Percentiles rank a stretch among this genome's conserved stretches.
Evolutionary conservation across 2,113 vertebrate genomes (phyloP).

Genomic region (Myotis yumanensis): DNA sequence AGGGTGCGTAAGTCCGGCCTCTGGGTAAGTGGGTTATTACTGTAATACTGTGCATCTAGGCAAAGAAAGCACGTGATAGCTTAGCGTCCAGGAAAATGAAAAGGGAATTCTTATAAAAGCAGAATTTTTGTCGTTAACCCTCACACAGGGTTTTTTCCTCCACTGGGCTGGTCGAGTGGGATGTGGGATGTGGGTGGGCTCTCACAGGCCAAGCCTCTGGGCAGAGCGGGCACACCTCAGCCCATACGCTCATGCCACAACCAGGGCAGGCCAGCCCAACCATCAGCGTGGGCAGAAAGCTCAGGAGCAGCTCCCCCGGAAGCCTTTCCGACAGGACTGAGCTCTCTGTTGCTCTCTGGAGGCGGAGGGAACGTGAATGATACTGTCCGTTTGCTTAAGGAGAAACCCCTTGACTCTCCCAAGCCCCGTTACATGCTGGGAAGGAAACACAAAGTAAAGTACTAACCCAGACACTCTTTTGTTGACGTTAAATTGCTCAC

Average conservation of each 20-base stretch:
- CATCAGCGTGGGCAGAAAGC: accelerated
- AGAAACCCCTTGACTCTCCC: neutral
- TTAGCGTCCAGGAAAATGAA: slow-evolving; percentile 10
- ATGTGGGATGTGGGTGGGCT: neutral
- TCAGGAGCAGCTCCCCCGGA: neutral
- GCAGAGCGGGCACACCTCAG: neutral
- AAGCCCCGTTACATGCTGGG: neutral
- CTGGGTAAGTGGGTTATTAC: neutral
- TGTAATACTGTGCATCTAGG: slow-evolving; percentile 2
- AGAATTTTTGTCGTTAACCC: neutral
- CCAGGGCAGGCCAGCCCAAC: neutral
- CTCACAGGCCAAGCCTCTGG: no score
- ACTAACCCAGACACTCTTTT: slow-evolving; percentile 95
- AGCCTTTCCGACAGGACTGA: neutral
- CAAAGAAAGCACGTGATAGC: neutral
- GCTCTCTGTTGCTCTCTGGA: neutral
- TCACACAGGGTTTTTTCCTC: no score
- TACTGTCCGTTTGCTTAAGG: neutral
- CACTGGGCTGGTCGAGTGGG: no score
- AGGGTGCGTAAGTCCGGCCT: neutral
- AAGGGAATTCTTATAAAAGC: neutral
- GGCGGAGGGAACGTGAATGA: neutral
- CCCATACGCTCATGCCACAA: accelerated
- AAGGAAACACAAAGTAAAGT: neutral
- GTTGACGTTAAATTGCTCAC: slow-evolving; percentile 98